Conservation (phyloP, 2,888 invertebrate genomes). For the Phyto melanocephala region DNA sequence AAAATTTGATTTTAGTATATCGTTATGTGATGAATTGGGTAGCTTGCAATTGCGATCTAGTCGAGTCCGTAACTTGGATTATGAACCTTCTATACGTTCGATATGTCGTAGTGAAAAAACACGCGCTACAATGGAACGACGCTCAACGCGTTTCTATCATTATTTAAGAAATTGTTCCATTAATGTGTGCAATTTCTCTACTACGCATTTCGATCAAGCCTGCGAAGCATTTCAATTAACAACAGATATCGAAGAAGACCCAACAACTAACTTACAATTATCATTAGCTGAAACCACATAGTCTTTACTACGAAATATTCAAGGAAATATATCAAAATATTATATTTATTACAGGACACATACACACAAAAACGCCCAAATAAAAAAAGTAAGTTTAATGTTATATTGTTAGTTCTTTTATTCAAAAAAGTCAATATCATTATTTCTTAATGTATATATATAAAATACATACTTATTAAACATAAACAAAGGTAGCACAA, state of each 20-base stretch:
- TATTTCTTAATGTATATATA: neutral
- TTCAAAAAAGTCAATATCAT: neutral
- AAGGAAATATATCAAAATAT: neutral
- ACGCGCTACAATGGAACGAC: conserved; percentile 81
- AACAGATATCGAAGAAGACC: conserved; percentile 10
- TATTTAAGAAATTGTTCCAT: conserved; percentile 83
- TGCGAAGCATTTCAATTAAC: conserved; percentile 71
- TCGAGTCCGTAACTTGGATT: conserved; percentile 83
- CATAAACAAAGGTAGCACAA: conserved; percentile 31
- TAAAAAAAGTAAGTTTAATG: conserved; percentile 12
- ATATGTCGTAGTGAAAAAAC: conserved; percentile 85
- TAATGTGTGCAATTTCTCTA: conserved; percentile 79
- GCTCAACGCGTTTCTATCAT: conserved; percentile 88
- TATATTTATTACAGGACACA: neutral
- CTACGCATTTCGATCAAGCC: conserved; percentile 80
- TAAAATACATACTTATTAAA: neutral
- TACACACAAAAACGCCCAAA: neutral
- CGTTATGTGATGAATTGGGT: conserved; percentile 79
- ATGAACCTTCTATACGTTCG: conserved; percentile 83
- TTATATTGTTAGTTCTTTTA: neutral
- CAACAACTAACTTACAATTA: neutral
- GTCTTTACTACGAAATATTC: neutral
- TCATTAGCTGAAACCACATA: neutral
- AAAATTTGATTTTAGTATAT: conserved; percentile 79
- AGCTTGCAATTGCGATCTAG: conserved; percentile 80